phyloP scores from a whole-genome alignment of 2,888 invertebrate genomes.

The Choreutis nemorana region DNA sequence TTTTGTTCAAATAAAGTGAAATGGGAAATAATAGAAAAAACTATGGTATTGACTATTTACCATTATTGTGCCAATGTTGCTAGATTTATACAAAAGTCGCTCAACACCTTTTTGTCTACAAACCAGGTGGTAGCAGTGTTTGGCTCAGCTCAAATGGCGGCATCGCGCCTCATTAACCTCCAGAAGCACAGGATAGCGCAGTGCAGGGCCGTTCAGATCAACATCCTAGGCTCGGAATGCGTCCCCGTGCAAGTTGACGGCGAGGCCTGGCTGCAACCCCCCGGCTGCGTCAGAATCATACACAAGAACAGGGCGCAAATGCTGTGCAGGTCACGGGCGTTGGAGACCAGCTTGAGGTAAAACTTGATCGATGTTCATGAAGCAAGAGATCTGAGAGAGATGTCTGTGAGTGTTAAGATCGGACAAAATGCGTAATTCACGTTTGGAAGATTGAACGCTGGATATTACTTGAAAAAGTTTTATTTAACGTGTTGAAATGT shows the following conservation, averaged over 20 bases:
- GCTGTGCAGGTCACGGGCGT: constrained; percentile 88
- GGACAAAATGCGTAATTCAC: too few relatives aligned
- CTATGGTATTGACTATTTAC: too few relatives aligned
- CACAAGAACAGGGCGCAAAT: constrained; percentile 98
- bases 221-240: constrained; percentile 90
- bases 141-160: constrained; percentile 97
- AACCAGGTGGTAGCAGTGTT: constrained; percentile 85
- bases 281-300: constrained; percentile 93
- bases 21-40: too few relatives aligned
- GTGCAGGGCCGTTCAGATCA: constrained; percentile 95
- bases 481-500: too few relatives aligned
- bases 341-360: constrained; percentile 86
- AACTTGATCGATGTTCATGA: too few relatives aligned
- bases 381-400: too few relatives aligned
- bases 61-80: too few relatives aligned
- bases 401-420: too few relatives aligned
- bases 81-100: background rate
- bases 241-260: constrained; percentile 97
- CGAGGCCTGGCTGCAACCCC: constrained; percentile 97
- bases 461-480: too few relatives aligned
- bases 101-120: background rate
- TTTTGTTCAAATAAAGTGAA: too few relatives aligned
- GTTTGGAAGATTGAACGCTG: too few relatives aligned
- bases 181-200: constrained; percentile 98
- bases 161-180: constrained; percentile 91